Base-by-base conservation (phyloP, 2,888 invertebrate genomes). In the Tetragnatha montana region DNA sequence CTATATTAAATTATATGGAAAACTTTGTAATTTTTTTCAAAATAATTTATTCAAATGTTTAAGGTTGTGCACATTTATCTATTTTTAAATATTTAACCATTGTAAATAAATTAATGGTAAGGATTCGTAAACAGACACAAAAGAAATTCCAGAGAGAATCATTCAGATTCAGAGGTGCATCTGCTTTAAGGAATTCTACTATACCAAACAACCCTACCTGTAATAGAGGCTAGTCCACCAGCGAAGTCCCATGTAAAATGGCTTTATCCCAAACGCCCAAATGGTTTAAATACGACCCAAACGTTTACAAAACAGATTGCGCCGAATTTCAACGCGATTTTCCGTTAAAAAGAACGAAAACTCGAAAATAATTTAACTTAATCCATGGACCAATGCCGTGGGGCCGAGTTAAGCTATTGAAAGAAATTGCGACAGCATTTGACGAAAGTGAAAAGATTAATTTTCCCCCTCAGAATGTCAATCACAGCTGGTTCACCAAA, bases 341-440 rank as follows among this genome's bases (percentile, higher is more conserved):
- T 35, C 35, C 68, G 17, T 50, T 69, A 78, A 35, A 35, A 81
- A 81, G 73, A 21, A 69, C 75, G 74, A 35, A 69, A 79, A 82
- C 19, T 51, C 19, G 68, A 83, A 88, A 83, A 83, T 88, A 83
- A 88, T 80, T 88, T 83, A 47, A 51, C 83, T 47, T 88, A 88
- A 88, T 83, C 83, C 83, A 50, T 74, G 49, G 12, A 82, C 69
- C 35, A 88, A 74, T 82, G 68, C 79, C 73, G 35, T 8, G 19
- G 14, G 60, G 83, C 74, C 69, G 60, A 60, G 14, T 60, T 80
- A 80, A 80, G 83, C 78, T 88, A 88, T 79, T 68, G 78, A 71
- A n/a, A 88, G 74, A 88, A 82, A 83, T 88, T 71, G 73, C 73
- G 71, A 51, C 79, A 81, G 71, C 70, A 71, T 47, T 81, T 81